A percentile compares a stretch with the other conserved stretches of the same genome.
Evolutionary conservation across 2,888 invertebrate genomes (phyloP).

Genomic region (Cheilosia variabilis): DNA sequence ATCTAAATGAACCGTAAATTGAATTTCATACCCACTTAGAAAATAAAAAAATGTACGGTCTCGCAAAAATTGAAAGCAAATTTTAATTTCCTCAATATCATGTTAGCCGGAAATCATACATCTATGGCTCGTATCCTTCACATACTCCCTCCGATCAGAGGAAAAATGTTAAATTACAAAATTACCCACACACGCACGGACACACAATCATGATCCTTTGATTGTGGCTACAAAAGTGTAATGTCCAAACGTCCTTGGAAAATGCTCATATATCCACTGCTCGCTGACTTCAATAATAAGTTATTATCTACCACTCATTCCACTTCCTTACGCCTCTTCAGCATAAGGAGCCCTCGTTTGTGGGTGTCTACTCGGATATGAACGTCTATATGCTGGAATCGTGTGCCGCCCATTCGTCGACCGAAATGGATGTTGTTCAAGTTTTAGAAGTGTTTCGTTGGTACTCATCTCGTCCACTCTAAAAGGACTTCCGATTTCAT

Average conservation of each 20-base stretch:
- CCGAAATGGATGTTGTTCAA: slow-evolving; percentile 38
- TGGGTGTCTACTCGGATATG: slow-evolving; percentile 9
- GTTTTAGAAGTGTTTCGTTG: slow-evolving; percentile 23
- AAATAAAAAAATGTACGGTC: neutral
- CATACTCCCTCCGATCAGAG: neutral
- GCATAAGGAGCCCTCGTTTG: neutral
- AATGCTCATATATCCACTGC: slow-evolving; percentile 31
- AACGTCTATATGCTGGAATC: slow-evolving; percentile 7
- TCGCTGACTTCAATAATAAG: slow-evolving; percentile 18
- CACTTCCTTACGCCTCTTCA: neutral
- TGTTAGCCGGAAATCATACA: slow-evolving; percentile 47
- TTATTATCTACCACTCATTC: slow-evolving; percentile 32
- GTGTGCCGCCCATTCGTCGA: slow-evolving; percentile 13
- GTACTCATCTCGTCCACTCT: slow-evolving; percentile 2
- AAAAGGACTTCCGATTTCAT: slow-evolving; percentile 33
- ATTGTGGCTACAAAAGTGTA: neutral
- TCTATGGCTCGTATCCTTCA: slow-evolving; percentile 23
- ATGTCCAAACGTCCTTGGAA: slow-evolving; percentile 25
- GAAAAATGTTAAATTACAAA: slow-evolving; percentile 14
- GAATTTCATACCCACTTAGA: slow-evolving; percentile 15
- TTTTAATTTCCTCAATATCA: slow-evolving; percentile 52
- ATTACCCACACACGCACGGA: neutral
- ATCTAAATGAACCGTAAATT: slow-evolving; percentile 47
- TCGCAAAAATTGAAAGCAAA: slow-evolving; percentile 19
- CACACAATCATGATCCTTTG: neutral